phyloP scores from a whole-genome alignment of 2,888 invertebrate species.

The Lymantria monacha region DNA sequence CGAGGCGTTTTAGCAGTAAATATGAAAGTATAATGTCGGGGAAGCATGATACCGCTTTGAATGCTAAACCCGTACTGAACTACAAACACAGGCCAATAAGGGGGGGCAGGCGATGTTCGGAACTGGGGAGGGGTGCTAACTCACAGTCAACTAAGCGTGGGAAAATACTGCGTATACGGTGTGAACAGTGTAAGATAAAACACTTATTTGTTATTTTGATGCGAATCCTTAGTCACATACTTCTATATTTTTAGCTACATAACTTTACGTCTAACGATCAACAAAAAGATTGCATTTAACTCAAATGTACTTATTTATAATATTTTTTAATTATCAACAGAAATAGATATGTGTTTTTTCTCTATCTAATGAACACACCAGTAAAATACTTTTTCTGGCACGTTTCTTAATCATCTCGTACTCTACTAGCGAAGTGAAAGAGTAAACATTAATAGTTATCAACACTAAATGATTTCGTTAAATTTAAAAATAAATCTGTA shows the following conservation, averaged over 20 bases:
- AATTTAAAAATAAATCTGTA: slow-evolving; percentile 49
- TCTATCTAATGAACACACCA: background rate
- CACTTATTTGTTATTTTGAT: slow-evolving; percentile 64
- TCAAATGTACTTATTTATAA: background rate
- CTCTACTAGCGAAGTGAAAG: too few species aligned
- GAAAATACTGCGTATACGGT: slow-evolving; percentile 68
- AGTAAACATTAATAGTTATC: background rate
- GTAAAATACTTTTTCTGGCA: background rate
- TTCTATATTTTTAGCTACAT: background rate
- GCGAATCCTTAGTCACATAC: slow-evolving; percentile 53
- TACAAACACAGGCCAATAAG: slow-evolving; percentile 63
- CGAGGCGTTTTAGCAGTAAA: slow-evolving; percentile 73
- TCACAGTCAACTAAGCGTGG: slow-evolving; percentile 68
- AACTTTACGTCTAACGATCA: too few species aligned
- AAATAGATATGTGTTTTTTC: background rate
- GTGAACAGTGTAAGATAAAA: slow-evolving; percentile 58
- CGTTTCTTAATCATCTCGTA: too few species aligned
- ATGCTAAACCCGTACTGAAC: slow-evolving; percentile 77
- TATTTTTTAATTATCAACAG: background rate
- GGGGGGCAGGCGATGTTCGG: slow-evolving; percentile 33
- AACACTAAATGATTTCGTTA: background rate
- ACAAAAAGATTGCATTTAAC: too few species aligned
- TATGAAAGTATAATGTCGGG: slow-evolving; percentile 75
- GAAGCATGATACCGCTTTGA: slow-evolving; percentile 72
- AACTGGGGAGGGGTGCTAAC: slow-evolving; percentile 46